Base-by-base conservation (phyloP, 1,140 invertebrate species). In the Batillaria attramentaria region DNA sequence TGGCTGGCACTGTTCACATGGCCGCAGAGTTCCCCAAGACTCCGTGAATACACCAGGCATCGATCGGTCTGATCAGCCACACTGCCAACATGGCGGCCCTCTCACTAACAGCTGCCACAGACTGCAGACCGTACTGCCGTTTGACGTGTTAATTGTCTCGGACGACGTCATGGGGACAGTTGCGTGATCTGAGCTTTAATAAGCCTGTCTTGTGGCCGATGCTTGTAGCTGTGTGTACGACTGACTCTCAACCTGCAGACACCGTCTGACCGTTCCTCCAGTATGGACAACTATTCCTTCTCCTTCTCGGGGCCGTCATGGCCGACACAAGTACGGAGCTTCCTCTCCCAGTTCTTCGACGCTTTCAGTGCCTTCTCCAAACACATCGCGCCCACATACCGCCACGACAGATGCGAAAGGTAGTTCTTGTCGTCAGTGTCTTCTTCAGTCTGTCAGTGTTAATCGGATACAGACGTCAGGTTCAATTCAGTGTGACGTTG, bases 351-450 rank as follows among this genome's bases (percentile, higher is more conserved):
- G 89, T 97, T 97, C 86, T 97, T 96, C 88, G 97, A 98, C 90
- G 90, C 98, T 50, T 98, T 98, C 90, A 98, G 97, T 88, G 96
- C 98, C 92, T 99, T 98, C 89, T 96, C 97, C 89, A 96, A 96
- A 92, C 97, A 98, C 86, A 97, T 98, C 77, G 95, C 97, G 31
- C 97, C 97, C 41, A 96, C 97, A 79, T 98, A 98, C 92, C 96
- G 98, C 90, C 97, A 99, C 93, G 97, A 98, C 89, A 93, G 97
- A 72, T 98, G 97, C 90, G 97, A 99, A 93, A 95, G 96, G 96
- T 96, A 93, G 18, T 20, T 54, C 50, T 54, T 54, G 18, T 1
- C 3, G 2, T 3, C 50, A 54, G 50, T 20, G n/a, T 54, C 50
- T 54, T 54, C 50, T 54, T 1, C 50, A n/a, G 1, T 54, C 50